Evolutionary conservation across 2,113 vertebrate species (phyloP).

Genomic region (Chroicocephalus ridibundus): DNA sequence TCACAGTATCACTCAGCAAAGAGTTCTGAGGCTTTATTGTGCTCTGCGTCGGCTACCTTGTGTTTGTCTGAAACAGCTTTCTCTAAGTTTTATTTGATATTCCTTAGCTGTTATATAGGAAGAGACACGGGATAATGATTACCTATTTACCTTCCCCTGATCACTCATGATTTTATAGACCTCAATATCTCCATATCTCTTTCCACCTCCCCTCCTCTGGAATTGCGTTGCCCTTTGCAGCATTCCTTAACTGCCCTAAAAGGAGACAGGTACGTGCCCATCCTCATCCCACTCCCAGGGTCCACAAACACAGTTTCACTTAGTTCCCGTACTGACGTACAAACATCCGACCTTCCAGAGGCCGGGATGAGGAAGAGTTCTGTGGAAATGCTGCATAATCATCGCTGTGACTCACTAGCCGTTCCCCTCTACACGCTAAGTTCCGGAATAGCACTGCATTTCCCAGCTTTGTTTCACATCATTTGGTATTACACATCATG

Average conservation of each 20-base stretch:
- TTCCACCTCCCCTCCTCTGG: not conserved
- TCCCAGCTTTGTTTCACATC: not conserved
- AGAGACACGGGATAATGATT: not conserved
- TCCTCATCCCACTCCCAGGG: rapidly evolving
- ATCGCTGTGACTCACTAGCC: not conserved
- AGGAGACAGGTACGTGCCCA: not conserved
- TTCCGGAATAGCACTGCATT: not conserved
- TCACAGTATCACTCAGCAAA: not conserved
- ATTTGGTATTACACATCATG: not conserved
- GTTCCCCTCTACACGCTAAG: not conserved
- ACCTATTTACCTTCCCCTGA: not conserved
- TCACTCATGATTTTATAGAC: not conserved
- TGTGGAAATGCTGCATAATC: not conserved
- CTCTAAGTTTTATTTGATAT: not conserved
- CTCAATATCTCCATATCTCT: not conserved
- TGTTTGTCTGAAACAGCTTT: not conserved
- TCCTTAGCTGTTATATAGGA: not conserved
- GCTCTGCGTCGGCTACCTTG: not conserved
- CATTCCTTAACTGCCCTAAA: not conserved
- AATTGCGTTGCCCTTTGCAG: not conserved
- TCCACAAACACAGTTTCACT: not conserved
- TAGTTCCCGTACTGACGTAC: not conserved
- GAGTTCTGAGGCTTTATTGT: not conserved
- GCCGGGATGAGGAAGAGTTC: not conserved
- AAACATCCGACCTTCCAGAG: not conserved